Conservation (phyloP, 1,140 invertebrate genomes). For the Meteorus sp. region DNA sequence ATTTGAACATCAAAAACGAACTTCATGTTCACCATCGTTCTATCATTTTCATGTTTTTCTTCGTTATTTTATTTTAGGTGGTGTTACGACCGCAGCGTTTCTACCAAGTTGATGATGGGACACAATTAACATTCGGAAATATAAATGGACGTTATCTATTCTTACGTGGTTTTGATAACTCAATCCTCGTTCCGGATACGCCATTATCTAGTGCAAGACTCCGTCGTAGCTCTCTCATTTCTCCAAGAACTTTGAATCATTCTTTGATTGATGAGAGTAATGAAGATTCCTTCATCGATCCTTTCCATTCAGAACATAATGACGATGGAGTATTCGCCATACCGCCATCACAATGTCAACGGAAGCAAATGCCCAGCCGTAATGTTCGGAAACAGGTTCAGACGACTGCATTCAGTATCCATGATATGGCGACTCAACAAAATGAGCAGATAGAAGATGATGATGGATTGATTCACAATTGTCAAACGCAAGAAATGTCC, state of each 20-base stretch:
- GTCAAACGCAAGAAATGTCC: too few relatives aligned
- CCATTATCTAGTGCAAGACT: conserved; percentile 20
- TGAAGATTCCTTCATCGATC: too few relatives aligned
- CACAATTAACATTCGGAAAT: conserved; percentile 37
- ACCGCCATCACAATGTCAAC: too few relatives aligned
- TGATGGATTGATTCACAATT: neutral
- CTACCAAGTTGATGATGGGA: conserved; percentile 43
- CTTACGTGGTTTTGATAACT: neutral
- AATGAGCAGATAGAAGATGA: neutral
- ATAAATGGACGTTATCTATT: conserved; percentile 3
- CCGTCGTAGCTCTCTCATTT: neutral
- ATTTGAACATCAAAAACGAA: too few relatives aligned
- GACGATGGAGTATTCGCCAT: too few relatives aligned
- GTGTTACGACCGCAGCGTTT: conserved; percentile 32
- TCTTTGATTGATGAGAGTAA: conserved; percentile 7
- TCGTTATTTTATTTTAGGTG: conserved; percentile 10
- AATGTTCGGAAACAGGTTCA: neutral
- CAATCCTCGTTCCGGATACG: conserved; percentile 31
- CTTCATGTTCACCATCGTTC: too few relatives aligned
- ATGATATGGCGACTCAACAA: conserved; percentile 27
- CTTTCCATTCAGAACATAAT: too few relatives aligned
- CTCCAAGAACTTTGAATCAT: neutral
- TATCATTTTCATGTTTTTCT: conserved; percentile 3
- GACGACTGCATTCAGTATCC: conserved; percentile 15
- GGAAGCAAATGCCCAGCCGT: too few relatives aligned